Evolutionary conservation across 2,113 vertebrate genomes (phyloP), one percentile per base, ranked within the genome.

Genomic region (Cichladusa arquata): DNA sequence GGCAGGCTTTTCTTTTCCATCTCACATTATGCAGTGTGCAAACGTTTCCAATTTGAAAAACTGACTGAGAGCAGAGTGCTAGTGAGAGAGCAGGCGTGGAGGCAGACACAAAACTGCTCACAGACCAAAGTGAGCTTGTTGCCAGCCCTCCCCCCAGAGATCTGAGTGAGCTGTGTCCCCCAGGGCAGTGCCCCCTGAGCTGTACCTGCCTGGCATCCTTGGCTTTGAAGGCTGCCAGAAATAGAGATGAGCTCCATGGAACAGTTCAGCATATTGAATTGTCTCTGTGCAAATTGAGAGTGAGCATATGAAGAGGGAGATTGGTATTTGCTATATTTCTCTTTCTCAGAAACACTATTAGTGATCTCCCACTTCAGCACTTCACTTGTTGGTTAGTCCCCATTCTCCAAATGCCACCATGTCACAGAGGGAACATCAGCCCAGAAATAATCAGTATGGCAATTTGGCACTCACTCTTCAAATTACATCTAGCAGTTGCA

Each of bases 381-480:
- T 97, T 96, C 88, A 91, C 82, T 95, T 89, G 88, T 92, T 95
- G 94, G 92, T 94, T 95, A 83, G 82, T 92, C 89, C 83, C 81
- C 82, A 56, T 95, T 87, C 95, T 93, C 92, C 95, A 97, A 96
- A 95, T 96, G 95, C 93, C 93, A 89, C 91, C 58, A 8, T 96
- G 92, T 83, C 96, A 96, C 95, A 92, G 85, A 97, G 95, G 91
- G 93, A 95, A 81, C 91, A 97, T 93, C 94, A 96, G 92, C 96
- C 78, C 86, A 86, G 72, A 93, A 96, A 96, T 97, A 96, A 92
- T 97, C 67, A 94, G 81, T 61, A 50, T 85, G 84, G 84, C 92
- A 95, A 95, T 97, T 96, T 95, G 96, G 94, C 76, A 7, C 90
- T 92, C 85, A 42, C 74, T 95, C 65, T 91, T 92, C 91, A 94